Evolutionary conservation across 1,140 invertebrate genomes (phyloP).

Genomic region (Papilio helenus): DNA sequence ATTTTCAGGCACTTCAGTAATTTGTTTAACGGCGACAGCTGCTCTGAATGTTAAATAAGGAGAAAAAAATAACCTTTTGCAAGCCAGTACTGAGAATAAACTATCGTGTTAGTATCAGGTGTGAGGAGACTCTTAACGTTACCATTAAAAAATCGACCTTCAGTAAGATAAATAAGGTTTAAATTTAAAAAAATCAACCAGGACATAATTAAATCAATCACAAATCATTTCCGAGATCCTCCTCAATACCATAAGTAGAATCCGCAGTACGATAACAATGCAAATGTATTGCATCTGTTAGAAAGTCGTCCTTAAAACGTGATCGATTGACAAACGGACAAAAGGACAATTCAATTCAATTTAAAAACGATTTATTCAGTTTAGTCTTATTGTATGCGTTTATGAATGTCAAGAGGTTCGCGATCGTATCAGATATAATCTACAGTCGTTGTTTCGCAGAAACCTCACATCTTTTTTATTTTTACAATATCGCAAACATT

Average conservation of each 20-base stretch:
- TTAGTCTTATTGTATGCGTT: conserved; percentile 35
- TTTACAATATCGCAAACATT: background rate
- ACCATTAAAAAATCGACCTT: background rate
- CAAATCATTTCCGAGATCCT: background rate
- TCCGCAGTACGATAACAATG: conserved; percentile 23
- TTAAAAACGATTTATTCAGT: conserved; percentile 40
- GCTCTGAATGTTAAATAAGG: conserved; percentile 15
- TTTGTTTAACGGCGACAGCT: conserved; percentile 25
- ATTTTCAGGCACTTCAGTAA: conserved; percentile 29
- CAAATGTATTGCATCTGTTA: conserved; percentile 34
- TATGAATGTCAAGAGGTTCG: conserved; percentile 34
- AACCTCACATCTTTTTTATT: conserved; percentile 15
- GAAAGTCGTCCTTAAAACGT: conserved; percentile 41
- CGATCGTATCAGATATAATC: conserved; percentile 27
- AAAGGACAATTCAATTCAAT: conserved; percentile 41
- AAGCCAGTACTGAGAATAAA: background rate
- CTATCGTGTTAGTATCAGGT: no score
- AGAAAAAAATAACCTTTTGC: background rate
- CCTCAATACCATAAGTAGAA: background rate
- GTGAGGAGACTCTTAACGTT: no score
- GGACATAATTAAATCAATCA: conserved; percentile 1
- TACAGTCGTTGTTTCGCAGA: conserved; percentile 15
- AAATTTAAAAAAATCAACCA: background rate
- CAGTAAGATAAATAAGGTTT: background rate
- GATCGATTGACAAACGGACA: conserved; percentile 40